phyloP scores from a whole-genome alignment of 2,888 invertebrate genomes.

The Tryphoninae sp. region DNA sequence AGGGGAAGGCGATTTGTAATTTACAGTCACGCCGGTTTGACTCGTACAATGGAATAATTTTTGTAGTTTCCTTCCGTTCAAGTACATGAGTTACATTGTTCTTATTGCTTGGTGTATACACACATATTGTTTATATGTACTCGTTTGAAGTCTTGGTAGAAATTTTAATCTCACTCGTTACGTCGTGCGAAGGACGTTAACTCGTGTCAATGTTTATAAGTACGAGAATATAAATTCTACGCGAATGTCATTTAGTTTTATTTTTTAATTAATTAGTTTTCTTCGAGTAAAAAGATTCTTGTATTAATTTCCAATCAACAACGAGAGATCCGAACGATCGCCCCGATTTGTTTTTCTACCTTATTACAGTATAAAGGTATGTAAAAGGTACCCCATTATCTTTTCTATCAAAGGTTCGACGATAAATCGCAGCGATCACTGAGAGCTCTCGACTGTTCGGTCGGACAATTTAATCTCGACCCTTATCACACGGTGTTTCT shows the following conservation, averaged over 20 bases:
- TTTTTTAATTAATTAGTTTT: not conserved
- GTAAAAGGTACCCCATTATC: conserved; percentile 66
- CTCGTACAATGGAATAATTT: conserved; percentile 3
- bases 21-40: not conserved
- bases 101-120: conserved; percentile 17
- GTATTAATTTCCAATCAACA: not conserved
- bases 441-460: not conserved
- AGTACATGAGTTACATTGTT: conserved; percentile 4
- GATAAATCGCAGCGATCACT: conserved; percentile 1
- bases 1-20: not conserved
- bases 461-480: conserved; percentile 20
- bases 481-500: conserved; percentile 9
- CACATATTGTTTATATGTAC: not conserved
- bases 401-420: conserved; percentile 17
- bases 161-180: conserved; percentile 22
- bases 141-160: conserved; percentile 18
- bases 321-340: conserved; percentile 14
- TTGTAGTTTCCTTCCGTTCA: conserved; percentile 6
- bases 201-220: conserved; percentile 27
- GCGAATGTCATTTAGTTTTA: conserved; percentile 34
- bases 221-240: conserved; percentile 45
- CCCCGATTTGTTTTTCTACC: conserved; percentile 28
- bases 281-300: conserved; percentile 26
- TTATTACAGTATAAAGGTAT: conserved; percentile 60
- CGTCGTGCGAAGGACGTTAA: not conserved